Base-by-base conservation (phyloP, 1,140 invertebrate species). In the Tetranychus urticae region DNA sequence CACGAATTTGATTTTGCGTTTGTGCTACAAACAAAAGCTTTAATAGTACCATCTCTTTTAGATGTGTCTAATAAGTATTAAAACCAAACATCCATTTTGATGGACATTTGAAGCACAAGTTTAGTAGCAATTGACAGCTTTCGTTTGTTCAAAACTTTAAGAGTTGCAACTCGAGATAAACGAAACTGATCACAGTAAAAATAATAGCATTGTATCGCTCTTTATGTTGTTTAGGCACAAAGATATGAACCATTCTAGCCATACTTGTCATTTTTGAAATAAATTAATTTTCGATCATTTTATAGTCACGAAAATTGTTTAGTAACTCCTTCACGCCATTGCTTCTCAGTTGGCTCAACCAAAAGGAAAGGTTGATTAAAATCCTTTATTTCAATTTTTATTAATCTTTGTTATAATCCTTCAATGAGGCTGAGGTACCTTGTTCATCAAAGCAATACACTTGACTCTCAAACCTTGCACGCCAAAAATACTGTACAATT, bases 41-140 rank as follows among this genome's bases (percentile, higher is more conserved):
- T 69, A 35, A 69, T 69, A 59, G 71, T 76, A 5, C 75, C 5
- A 65, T 66, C 14, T 67, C 65, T 58, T 56, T 60, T 55, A 60
- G 64, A 1, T 66, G 42, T 77, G 61, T 75, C 77, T 72, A 68
- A 66, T 78, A 77, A 59, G 74, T 74, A 42, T 76, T 76, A 60
- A 75, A 74, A 2, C 48, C 48, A 3, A 5, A 12, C 2, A 59
- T 78, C 79, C 14, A 80, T 66, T 67, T 81, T 81, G 37, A 72
- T 73, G 66, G 78, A 78, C 42, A 81, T 77, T 68, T 81, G 79
- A 39, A 81, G 70, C 0, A 72, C 74, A 55, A 81, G 73, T 67
- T 94, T 94, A 0, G 87, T 89, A 0, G 84, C 84, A 47, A 93
- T 82, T 3, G 82, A 82, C 77, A 83, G 79, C 0, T 66, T 61